Conservation (phyloP, 2,888 invertebrate species). For the Bugulina stolonifera region DNA sequence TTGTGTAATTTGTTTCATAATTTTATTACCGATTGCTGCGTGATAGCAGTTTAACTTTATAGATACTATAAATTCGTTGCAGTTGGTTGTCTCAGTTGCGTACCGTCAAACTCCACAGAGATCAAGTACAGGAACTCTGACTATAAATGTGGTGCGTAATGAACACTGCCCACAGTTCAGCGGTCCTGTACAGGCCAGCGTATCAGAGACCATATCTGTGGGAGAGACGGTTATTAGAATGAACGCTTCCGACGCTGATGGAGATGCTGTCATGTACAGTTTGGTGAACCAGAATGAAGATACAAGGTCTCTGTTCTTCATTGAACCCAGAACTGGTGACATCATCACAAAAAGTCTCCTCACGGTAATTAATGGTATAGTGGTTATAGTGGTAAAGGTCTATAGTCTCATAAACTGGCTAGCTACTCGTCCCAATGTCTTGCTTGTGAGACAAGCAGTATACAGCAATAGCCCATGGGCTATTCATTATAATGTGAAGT, state of each 20-base stretch:
- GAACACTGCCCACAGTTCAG: background rate
- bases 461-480: too few relatives aligned
- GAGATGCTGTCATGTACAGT: constrained; percentile 25
- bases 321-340: background rate
- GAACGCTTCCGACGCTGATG: constrained; percentile 18
- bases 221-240: background rate
- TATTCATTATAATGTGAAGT: too few relatives aligned
- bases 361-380: too few relatives aligned
- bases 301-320: constrained; percentile 6
- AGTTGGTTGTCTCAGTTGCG: constrained; percentile 4
- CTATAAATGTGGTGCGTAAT: constrained; percentile 4
- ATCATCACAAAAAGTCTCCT: constrained; percentile 3
- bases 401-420: too few relatives aligned
- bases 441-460: too few relatives aligned
- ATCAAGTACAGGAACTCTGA: constrained; percentile 7
- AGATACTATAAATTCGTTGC: background rate
- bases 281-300: constrained; percentile 27
- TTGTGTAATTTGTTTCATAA: too few relatives aligned
- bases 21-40: too few relatives aligned
- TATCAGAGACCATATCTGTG: background rate
- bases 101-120: constrained; percentile 3
- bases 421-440: too few relatives aligned
- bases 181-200: constrained; percentile 1
- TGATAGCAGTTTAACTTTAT: background rate
- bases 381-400: too few relatives aligned